A percentile compares a stretch with the other conserved stretches of the same genome.
Evolutionary conservation across 2,797 vertebrate genomes (phyloP).

Genomic region (Vultur gryphus): DNA sequence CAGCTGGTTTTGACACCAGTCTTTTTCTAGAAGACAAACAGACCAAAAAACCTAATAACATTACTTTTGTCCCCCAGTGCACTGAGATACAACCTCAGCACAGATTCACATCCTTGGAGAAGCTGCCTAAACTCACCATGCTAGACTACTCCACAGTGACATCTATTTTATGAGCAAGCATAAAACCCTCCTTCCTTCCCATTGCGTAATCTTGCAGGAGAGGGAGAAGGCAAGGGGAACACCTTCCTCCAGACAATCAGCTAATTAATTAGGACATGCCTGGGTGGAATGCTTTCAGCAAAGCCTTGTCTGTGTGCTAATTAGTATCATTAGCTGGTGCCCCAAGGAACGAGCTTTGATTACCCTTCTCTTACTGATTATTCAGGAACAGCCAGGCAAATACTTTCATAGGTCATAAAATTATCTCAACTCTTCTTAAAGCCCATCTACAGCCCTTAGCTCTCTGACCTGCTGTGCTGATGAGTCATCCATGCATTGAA

Average conservation of each 20-base stretch:
- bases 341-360: constrained; percentile 36
- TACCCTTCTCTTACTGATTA: constrained; percentile 42
- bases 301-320: constrained; percentile 34
- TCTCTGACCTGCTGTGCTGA: constrained; percentile 29
- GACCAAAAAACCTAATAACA: not conserved
- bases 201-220: not conserved
- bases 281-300: constrained; percentile 29
- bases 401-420: constrained; percentile 19
- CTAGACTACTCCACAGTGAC: not conserved
- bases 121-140: not conserved
- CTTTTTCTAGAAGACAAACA: not conserved
- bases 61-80: not conserved
- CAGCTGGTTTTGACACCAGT: not conserved
- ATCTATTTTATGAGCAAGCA: not conserved
- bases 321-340: constrained; percentile 44
- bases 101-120: not conserved
- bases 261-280: constrained; percentile 52
- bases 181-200: not conserved
- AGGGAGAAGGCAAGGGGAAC: not conserved
- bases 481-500: not conserved
- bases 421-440: constrained; percentile 13
- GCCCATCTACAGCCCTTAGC: not conserved
- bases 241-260: constrained; percentile 22
- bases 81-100: not conserved
- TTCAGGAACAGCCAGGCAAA: not conserved